Percentiles rank a stretch among this genome's conserved stretches.
These are phyloP conservation scores for Barnardius zonarius DNA, from an alignment of 2,113 vertebrate genomes.

Conservation along the genomic window DNA sequence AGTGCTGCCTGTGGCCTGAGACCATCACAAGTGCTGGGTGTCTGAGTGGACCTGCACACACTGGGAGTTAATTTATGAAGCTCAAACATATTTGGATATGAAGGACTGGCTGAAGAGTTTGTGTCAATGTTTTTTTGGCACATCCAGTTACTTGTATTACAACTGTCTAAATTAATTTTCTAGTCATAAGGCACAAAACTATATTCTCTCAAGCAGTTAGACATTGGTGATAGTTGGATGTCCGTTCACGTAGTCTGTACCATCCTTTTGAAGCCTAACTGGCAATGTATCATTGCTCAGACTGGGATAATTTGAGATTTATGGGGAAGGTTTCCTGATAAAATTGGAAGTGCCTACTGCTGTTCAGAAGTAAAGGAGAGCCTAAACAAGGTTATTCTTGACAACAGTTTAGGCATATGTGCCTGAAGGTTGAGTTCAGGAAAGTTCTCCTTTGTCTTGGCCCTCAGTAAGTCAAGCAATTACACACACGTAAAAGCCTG, in stretches of 20 bases:
- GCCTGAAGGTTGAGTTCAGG: not conserved
- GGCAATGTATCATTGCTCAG: not conserved
- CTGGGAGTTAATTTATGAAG: not conserved
- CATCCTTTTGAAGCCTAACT: not conserved
- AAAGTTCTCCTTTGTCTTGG: not conserved
- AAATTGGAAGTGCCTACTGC: not conserved
- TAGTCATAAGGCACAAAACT: not conserved
- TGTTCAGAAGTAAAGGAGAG: not conserved
- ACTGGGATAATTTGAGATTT: not conserved
- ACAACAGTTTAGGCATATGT: not conserved
- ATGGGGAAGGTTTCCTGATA: not conserved
- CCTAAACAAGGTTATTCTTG: not conserved
- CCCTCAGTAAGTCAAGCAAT: not conserved
- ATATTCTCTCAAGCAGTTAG: not conserved
- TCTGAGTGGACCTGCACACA: not conserved
- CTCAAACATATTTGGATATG: not conserved
- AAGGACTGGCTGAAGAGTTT: not conserved
- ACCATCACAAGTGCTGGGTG: rapidly evolving
- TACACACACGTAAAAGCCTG: not conserved
- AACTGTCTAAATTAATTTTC: not conserved
- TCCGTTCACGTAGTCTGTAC: not conserved
- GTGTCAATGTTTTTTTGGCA: not conserved
- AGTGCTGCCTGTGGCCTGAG: not conserved
- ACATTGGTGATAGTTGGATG: not conserved
- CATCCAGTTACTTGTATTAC: not conserved